phyloP scores from a whole-genome alignment of 2,888 invertebrate species.

The Gastracanthus pulcherrimus region DNA sequence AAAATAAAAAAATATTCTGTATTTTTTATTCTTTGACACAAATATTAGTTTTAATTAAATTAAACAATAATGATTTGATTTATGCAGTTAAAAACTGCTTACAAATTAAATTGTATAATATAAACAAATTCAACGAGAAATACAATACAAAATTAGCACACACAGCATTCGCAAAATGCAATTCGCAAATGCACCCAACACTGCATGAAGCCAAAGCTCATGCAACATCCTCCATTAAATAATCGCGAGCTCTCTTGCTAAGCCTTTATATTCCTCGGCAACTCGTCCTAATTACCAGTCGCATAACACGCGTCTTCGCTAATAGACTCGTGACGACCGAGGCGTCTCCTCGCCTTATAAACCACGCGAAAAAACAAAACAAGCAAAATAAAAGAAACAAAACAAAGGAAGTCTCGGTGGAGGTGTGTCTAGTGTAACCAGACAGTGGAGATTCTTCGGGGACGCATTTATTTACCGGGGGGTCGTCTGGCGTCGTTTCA shows the following conservation, averaged over 20 bases:
- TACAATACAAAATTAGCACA: too few relatives aligned
- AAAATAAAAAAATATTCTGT: too few relatives aligned
- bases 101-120: too few relatives aligned
- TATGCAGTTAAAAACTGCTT: too few relatives aligned
- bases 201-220: background rate
- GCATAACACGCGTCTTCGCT: background rate
- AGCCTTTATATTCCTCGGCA: background rate
- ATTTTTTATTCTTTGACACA: too few relatives aligned
- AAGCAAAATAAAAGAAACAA: background rate
- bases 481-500: background rate
- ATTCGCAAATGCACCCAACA: too few relatives aligned
- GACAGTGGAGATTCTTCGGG: background rate
- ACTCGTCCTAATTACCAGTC: slow-evolving; percentile 15
- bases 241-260: background rate
- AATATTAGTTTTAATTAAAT: too few relatives aligned
- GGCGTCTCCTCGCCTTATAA: background rate
- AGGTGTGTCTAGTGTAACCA: background rate
- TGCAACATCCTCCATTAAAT: background rate
- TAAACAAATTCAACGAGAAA: too few relatives aligned
- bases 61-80: too few relatives aligned
- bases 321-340: background rate
- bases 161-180: background rate
- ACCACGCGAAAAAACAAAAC: background rate
- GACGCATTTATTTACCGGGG: slow-evolving; percentile 6
- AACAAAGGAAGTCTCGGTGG: background rate